Evolutionary conservation across 2,113 vertebrate genomes (phyloP).

Genomic region (Melanocharis versteri): DNA sequence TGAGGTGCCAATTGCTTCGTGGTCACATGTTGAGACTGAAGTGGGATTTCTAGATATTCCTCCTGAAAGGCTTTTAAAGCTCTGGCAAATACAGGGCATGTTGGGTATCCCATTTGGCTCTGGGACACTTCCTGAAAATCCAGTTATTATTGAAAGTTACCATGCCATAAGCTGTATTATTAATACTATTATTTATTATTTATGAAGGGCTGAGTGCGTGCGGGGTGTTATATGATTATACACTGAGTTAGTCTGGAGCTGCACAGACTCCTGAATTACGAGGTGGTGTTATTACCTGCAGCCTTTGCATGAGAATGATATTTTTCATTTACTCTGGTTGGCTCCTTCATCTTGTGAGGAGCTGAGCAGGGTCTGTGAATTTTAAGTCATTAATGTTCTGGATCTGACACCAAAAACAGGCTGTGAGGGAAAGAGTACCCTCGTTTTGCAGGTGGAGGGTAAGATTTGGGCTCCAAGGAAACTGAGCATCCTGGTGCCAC

Average conservation of each 20-base stretch:
- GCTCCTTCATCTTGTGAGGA: background rate
- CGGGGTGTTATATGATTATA: conserved; percentile 22
- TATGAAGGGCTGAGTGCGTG: conserved; percentile 22
- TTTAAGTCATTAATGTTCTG: background rate
- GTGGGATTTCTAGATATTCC: background rate
- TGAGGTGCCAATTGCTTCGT: background rate
- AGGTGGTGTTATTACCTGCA: conserved; percentile 27
- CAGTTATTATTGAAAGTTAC: conserved; percentile 26
- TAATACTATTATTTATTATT: conserved; percentile 61
- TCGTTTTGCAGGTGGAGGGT: background rate
- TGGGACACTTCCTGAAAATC: conserved; percentile 12
- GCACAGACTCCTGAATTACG: background rate
- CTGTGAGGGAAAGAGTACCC: background rate
- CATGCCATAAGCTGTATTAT: conserved; percentile 30
- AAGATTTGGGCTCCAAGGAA: background rate
- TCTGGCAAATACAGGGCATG: background rate
- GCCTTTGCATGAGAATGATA: conserved; percentile 20
- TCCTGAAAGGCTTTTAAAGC: background rate
- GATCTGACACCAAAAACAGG: background rate
- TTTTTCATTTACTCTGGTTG: background rate
- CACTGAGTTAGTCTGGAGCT: background rate
- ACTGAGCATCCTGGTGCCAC: background rate
- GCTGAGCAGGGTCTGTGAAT: background rate
- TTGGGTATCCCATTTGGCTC: background rate
- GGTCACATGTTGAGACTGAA: background rate